Evolutionary conservation across 2,113 vertebrate genomes (phyloP), one percentile per base, ranked within the genome.

Genomic region (Pavo muticus): DNA sequence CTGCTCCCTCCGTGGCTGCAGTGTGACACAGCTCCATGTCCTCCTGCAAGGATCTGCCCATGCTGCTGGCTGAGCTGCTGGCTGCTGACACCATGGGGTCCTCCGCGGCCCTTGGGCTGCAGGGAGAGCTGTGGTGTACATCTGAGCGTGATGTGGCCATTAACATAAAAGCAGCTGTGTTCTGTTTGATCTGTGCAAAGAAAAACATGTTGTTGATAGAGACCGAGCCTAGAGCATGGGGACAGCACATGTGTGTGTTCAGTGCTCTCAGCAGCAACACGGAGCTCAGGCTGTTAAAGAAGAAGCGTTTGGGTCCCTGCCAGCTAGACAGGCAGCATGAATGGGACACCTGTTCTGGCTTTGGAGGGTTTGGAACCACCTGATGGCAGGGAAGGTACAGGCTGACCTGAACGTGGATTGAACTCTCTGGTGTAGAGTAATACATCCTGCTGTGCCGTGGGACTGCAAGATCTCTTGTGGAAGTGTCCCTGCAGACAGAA

Each of bases 341-440:
- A 97, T 95, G 96, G 96, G 95, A 90, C 97, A 97, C 97, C 95
- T 97, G 97, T 96, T 95, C 84, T n/a, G n/a, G n/a, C n/a, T n/a
- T 94, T 90, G 94, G 87, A 80, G 79, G 70, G 76, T 96, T 91
- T 86, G 93, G 84, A 96, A 89, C 84, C 67, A 35, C 74, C 95
- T 94, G 94, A 92, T 96, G 96, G 88, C 71, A 48, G 72, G 81
- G 84, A 91, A 97, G 96, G 96, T 95, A 95, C 91, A 94, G 87
- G 54, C 92, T 95, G 94, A 97, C 95, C 91, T 97, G 95, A 95
- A 89, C 84, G 86, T 39, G 93, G 90, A 95, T 93, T 88, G 83
- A 89, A 91, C 94, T 93, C 82, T 73, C 78, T 84, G 88, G 92
- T 93, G 96, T 93, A 94, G 90, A 94, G 93, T 93, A 96, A 92